Percentiles rank a stretch among this genome's conserved stretches.
These are phyloP conservation scores for Chloroclystis v-ata DNA, from an alignment of 2,888 invertebrate species.

Conservation along the genomic window DNA sequence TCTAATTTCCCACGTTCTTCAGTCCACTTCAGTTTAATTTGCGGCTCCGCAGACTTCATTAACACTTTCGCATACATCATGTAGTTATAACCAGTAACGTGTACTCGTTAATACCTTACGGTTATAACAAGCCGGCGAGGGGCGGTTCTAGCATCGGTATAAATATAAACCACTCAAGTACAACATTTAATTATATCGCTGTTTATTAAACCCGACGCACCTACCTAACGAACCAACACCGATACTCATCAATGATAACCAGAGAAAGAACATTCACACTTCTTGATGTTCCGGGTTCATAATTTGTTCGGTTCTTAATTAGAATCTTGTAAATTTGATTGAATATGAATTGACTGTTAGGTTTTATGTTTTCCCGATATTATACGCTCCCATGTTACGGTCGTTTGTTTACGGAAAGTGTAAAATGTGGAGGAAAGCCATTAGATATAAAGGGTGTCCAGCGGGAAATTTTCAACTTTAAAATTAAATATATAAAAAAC, in stretches of 20 bases:
- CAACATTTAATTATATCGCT: slow-evolving; percentile 77
- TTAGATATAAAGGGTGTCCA: too few species aligned
- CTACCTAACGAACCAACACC: slow-evolving; percentile 45
- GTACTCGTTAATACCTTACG: slow-evolving; percentile 62
- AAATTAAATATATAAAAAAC: too few species aligned
- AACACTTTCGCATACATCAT: slow-evolving; percentile 15
- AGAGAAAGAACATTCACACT: slow-evolving; percentile 65
- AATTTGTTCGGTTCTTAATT: slow-evolving; percentile 13
- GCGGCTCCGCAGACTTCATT: slow-evolving; percentile 9
- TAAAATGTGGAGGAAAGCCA: too few species aligned
- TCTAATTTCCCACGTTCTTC: neutral
- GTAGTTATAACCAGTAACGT: slow-evolving; percentile 27
- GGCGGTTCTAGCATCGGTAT: slow-evolving; percentile 54
- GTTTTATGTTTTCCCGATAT: neutral
- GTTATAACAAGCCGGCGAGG: slow-evolving; percentile 56
- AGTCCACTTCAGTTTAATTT: neutral
- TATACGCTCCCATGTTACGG: neutral
- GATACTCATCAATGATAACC: slow-evolving; percentile 59
- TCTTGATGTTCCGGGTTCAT: slow-evolving; percentile 35
- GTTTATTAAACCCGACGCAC: slow-evolving; percentile 71
- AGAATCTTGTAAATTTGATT: slow-evolving; percentile 2
- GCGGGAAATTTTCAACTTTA: too few species aligned
- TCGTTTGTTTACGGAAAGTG: too few species aligned
- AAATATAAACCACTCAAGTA: slow-evolving; percentile 75
- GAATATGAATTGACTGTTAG: neutral